Evolutionary conservation across 2,797 vertebrate species (phyloP), one percentile per base, ranked within the genome.

Genomic region (Gallinago solitaria): DNA sequence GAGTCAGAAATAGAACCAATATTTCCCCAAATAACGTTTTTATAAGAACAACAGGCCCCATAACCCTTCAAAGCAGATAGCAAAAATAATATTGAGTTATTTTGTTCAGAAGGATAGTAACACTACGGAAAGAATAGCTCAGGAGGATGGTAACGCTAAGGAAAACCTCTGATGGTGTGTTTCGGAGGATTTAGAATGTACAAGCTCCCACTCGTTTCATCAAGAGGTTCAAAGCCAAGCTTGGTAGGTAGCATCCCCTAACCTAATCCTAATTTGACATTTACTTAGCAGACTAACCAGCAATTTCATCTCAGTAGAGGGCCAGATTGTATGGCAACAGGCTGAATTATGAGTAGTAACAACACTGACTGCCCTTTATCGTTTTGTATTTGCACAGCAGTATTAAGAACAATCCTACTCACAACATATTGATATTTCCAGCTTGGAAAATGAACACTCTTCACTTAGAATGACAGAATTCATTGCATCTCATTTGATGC

Each of bases 241-340:
- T 60, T 74, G 51, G 91, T 77, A 90, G 90, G 83, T 78, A 90
- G 85, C 59, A 94, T 77, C 15, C 60, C 45, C 53, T 53, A 87
- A 50, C 41, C 71, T n/a, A n/a, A n/a, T n/a, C n/a, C n/a, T 87
- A 90, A 96, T 95, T 27, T 83, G 80, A 85, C 70, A 74, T 86
- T 94, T 84, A 93, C 39, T 74, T 84, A 73, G 54, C 43, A 94
- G 79, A 83, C 54, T 76, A 95, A 87, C 79, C 67, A 83, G 70
- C 81, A 90, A 93, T 96, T 96, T 84, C 32, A 70, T 51, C 91
- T 79, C 91, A 90, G 51, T 5, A 80, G 90, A 96, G 59, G 53
- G 68, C 25, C 83, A 94, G 80, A 91, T 6, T 91, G 77, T 88
- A 82, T 5, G 27, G 85, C 50, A 95, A 93, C 73, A 95, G 65